A percentile compares a stretch with the other conserved stretches of the same genome.
phyloP scores from a whole-genome alignment of 2,797 vertebrate species.

The Cossypha niveicapilla region DNA sequence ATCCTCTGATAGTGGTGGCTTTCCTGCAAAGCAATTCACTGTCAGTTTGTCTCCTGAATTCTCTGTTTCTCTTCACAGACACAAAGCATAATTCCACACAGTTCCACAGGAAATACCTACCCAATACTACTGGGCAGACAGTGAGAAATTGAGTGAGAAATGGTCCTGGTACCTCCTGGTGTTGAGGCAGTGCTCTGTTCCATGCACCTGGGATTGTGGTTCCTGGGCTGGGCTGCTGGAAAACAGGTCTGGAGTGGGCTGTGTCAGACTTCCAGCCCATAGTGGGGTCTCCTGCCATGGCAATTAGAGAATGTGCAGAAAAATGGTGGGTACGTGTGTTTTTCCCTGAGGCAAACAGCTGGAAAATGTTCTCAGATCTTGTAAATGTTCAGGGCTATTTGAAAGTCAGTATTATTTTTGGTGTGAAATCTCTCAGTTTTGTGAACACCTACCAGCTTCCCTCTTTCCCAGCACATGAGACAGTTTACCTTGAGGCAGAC shows the following conservation, averaged over 20 bases:
- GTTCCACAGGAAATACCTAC: not conserved
- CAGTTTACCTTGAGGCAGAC: not conserved
- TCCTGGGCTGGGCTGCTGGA: not conserved
- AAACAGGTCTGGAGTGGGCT: not conserved
- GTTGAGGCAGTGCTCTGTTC: not conserved
- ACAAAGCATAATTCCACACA: not conserved
- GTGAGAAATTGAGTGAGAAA: not conserved
- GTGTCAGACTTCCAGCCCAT: not conserved
- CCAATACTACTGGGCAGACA: rapidly evolving
- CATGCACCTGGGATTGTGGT: not conserved
- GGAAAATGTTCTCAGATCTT: not conserved
- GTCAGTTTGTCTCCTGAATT: not conserved
- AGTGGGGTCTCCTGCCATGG: rapidly evolving
- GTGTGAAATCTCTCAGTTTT: not conserved
- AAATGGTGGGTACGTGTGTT: not conserved
- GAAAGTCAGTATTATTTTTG: not conserved
- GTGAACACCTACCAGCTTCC: not conserved
- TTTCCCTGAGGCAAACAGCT: not conserved
- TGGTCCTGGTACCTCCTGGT: not conserved
- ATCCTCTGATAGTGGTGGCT: not conserved
- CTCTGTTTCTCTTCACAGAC: not conserved
- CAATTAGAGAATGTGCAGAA: not conserved
- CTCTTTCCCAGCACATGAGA: not conserved
- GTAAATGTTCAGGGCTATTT: not conserved
- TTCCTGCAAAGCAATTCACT: not conserved